phyloP scores from a whole-genome alignment of 2,797 vertebrate genomes.

The Rhynchonycteris naso region DNA sequence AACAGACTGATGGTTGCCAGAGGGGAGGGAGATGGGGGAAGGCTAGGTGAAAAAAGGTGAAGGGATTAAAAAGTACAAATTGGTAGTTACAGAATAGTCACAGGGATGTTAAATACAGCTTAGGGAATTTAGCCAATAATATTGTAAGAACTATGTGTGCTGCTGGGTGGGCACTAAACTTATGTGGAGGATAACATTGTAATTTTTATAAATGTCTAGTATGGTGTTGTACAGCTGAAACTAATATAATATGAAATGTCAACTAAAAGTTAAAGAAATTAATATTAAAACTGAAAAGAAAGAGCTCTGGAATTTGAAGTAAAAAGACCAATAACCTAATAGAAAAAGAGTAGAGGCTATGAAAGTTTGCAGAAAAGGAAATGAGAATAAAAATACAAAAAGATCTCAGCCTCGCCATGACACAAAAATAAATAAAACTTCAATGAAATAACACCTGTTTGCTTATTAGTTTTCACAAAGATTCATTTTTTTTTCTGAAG shows the following conservation, averaged over 20 bases:
- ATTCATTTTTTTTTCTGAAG: no score
- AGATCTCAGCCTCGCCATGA: not conserved
- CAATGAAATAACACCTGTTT: not conserved
- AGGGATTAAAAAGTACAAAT: not conserved
- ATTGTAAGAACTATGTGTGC: not conserved
- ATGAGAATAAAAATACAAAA: not conserved
- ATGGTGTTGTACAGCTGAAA: not conserved
- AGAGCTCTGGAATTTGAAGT: not conserved
- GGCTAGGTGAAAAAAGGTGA: not conserved
- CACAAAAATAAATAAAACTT: not conserved
- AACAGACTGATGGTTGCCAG: not conserved
- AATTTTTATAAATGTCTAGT: not conserved
- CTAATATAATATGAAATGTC: not conserved
- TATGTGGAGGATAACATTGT: not conserved
- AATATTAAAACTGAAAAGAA: not conserved
- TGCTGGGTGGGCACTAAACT: not conserved
- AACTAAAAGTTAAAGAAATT: not conserved
- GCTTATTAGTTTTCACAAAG: not conserved
- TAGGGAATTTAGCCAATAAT: not conserved
- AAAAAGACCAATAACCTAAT: not conserved
- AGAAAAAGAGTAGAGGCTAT: slow-evolving; percentile 2
- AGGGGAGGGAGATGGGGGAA: not conserved
- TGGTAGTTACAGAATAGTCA: not conserved
- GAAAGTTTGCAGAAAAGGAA: not conserved
- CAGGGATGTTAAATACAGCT: not conserved